These are phyloP conservation scores for Fabriciana adippe DNA, from an alignment of 2,888 invertebrate genomes.

Conservation along the genomic window DNA sequence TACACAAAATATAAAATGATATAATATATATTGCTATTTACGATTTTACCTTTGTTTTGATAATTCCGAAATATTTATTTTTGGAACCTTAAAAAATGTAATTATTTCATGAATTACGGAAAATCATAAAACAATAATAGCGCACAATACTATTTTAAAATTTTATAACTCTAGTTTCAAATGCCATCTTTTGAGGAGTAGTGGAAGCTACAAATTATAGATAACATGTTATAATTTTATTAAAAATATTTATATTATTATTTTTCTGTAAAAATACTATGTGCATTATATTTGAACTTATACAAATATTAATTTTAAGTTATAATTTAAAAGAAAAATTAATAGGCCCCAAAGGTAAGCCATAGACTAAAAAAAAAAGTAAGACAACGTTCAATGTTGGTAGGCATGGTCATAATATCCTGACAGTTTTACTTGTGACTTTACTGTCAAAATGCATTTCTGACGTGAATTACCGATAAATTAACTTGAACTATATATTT, in stretches of 20 bases:
- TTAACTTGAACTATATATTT: slow-evolving; percentile 58
- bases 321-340: no score
- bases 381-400: slow-evolving; percentile 14
- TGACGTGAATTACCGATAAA: slow-evolving; percentile 72
- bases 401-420: slow-evolving; percentile 9
- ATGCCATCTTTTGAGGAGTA: slow-evolving; percentile 41
- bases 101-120: no score
- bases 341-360: background rate
- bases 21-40: no score
- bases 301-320: background rate
- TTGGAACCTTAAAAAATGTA: no score
- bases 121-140: no score
- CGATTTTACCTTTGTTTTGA: no score
- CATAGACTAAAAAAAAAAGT: background rate
- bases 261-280: background rate
- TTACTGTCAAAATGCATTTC: slow-evolving; percentile 61
- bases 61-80: no score
- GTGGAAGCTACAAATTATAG: background rate
- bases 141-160: no score
- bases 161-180: background rate
- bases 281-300: background rate
- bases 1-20: no score
- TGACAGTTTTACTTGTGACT: slow-evolving; percentile 18
- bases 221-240: no score
- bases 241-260: background rate